phyloP scores from a whole-genome alignment of 2,113 vertebrate species.

The Pelodiscus sinensis region DNA sequence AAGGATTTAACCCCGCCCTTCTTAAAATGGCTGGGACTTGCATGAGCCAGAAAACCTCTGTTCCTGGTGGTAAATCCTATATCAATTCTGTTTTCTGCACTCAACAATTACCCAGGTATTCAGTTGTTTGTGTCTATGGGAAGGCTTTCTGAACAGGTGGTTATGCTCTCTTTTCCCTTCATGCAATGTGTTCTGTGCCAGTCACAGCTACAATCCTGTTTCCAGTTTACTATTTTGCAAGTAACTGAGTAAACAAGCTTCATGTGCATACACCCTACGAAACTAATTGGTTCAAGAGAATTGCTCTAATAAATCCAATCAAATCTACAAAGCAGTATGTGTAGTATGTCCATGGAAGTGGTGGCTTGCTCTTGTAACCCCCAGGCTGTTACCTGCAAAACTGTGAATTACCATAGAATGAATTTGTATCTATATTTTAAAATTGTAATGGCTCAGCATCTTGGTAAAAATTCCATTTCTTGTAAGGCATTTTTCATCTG shows the following conservation, averaged over 20 bases:
- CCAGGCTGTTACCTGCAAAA: not conserved
- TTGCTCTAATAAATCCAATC: not conserved
- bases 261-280: fast-evolving
- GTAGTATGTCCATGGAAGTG: not conserved
- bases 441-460: conserved; percentile 41
- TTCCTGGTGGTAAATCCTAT: not conserved
- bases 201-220: fast-evolving
- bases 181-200: fast-evolving
- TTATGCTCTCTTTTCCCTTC: not conserved
- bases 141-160: not conserved
- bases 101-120: not conserved
- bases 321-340: not conserved
- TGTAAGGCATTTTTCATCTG: conserved; percentile 45
- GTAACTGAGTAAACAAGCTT: fast-evolving
- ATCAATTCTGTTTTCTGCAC: not conserved
- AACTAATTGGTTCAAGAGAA: not conserved
- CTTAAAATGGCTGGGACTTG: fast-evolving
- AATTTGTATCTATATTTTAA: not conserved
- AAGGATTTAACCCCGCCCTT: not conserved
- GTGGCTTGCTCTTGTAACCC: not conserved
- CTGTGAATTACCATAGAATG: not conserved
- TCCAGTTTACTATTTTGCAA: not conserved
- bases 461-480: conserved; percentile 23
- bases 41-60: fast-evolving
- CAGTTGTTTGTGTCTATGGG: not conserved